Evolutionary conservation across 2,113 vertebrate species (phyloP), one percentile per base, ranked within the genome.

Genomic region (Thamnophis sirtalis): DNA sequence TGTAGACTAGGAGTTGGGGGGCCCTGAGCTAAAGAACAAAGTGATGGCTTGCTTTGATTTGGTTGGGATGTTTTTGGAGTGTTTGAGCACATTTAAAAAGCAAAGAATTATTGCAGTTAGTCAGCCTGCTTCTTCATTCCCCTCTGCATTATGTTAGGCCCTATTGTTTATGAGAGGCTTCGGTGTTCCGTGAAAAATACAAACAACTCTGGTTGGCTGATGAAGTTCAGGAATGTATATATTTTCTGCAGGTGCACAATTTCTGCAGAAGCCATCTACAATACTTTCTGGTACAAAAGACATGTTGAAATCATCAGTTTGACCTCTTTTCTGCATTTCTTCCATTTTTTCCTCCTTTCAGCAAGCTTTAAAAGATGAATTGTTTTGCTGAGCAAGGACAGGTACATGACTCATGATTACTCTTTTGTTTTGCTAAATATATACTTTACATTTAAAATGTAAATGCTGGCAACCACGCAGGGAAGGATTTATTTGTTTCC

Each of bases 1-100:
- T 6, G 0, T 0, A 0, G 28, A 68, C 28, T 13, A 11, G 63
- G 13, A 5, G 5, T 68, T 33, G 4, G 5, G 11, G 28, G 17
- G 4, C 13, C 4, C 28, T 68, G 28, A 2, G 28, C 63, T 68
- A 33, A 68, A 68, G 63, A 33, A 68, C 28, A 17, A 60, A 17
- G 13, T 21, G 73, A 80, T 43, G 73, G 3, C 1, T 80, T 80
- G 17, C 7, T 80, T 80, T 80, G 33, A 17, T 9, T 80, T 43
- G 7, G 1, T 43, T 43, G 3, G 73, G 7, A 33, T 21, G 5
- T 80, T 80, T 60, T 9, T 80, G 73, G 17, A 80, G 68, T 8
- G 68, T 73, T 73, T 19, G 68, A 73, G 73, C 73, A 38, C 17
- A 80, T 80, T 80, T 80, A 80, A 43, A 43, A 80, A 80, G 33